Percentiles rank a stretch among this genome's conserved stretches.
Evolutionary conservation across 2,888 invertebrate species (phyloP).

Genomic region (Diachrysia chrysitis): DNA sequence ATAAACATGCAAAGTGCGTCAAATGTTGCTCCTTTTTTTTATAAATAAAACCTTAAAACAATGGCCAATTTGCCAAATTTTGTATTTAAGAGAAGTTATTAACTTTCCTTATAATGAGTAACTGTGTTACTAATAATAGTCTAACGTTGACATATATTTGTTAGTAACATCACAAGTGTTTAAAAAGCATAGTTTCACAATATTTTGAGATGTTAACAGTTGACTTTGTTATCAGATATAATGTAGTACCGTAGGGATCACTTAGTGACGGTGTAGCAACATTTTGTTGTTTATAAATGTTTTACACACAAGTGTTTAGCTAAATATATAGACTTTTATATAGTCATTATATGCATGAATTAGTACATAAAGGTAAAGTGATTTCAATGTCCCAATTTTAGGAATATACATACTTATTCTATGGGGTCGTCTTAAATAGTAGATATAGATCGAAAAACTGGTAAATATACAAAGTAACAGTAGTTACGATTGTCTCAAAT

Average conservation of each 20-base stretch:
- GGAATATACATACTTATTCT: constrained; percentile 24
- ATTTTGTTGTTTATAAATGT: constrained; percentile 70
- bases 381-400: constrained; percentile 41
- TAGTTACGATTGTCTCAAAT: constrained; percentile 15
- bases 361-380: constrained; percentile 46
- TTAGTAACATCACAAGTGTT: no score
- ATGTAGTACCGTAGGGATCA: constrained; percentile 70
- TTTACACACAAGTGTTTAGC: constrained; percentile 65
- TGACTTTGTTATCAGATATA: constrained; percentile 29
- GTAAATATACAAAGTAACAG: background rate
- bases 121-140: no score
- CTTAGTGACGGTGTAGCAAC: constrained; percentile 56
- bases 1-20: no score
- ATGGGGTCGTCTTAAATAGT: constrained; percentile 21
- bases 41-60: no score
- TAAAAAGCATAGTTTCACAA: no score
- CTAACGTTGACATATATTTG: no score
- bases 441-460: constrained; percentile 12
- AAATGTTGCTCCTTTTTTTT: no score
- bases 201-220: constrained; percentile 4
- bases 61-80: no score
- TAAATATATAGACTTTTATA: constrained; percentile 67
- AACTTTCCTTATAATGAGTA: no score
- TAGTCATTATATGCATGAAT: constrained; percentile 64
- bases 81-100: no score